Percentiles rank a stretch among this genome's conserved stretches.
Conservation (phyloP, 2,113 vertebrate genomes). For the Megaceryle torquata region DNA sequence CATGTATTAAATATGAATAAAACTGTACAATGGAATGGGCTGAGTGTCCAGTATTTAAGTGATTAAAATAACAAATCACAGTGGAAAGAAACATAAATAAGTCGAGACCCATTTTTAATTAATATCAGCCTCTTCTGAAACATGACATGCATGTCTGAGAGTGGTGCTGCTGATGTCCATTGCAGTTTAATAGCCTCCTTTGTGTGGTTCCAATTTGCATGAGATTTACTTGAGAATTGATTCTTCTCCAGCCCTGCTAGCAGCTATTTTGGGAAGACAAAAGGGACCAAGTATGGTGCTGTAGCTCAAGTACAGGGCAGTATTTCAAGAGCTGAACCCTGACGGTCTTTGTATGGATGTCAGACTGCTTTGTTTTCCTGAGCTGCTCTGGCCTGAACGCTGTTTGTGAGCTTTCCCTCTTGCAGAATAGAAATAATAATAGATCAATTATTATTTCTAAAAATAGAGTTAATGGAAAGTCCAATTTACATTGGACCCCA, state of each 20-base stretch:
- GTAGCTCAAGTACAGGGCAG: slow-evolving; percentile 12
- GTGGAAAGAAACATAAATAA: slow-evolving; percentile 30
- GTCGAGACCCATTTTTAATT: background rate
- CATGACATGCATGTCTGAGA: background rate
- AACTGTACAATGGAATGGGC: slow-evolving; percentile 7
- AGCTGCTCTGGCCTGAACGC: background rate
- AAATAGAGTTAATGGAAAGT: slow-evolving; percentile 1
- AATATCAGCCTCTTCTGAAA: slow-evolving; percentile 29
- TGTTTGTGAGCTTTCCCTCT: background rate
- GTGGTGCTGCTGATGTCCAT: background rate
- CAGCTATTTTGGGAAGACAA: slow-evolving; percentile 50
- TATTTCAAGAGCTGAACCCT: slow-evolving; percentile 20
- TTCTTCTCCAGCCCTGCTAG: slow-evolving; percentile 11
- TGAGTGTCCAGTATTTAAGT: background rate
- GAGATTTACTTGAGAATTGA: slow-evolving; percentile 32
- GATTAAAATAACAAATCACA: slow-evolving; percentile 42
- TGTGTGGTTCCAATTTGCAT: slow-evolving; percentile 58
- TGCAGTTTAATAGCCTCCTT: slow-evolving; percentile 38
- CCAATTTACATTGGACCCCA: background rate
- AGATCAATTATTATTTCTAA: slow-evolving; percentile 4
- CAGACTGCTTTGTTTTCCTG: slow-evolving; percentile 22
- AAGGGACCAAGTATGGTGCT: slow-evolving; percentile 41
- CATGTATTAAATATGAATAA: slow-evolving; percentile 1
- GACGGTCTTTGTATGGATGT: background rate
- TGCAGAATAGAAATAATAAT: background rate